Evolutionary conservation across 2,113 vertebrate genomes (phyloP).

Genomic region (Gnathonemus longibarbis): DNA sequence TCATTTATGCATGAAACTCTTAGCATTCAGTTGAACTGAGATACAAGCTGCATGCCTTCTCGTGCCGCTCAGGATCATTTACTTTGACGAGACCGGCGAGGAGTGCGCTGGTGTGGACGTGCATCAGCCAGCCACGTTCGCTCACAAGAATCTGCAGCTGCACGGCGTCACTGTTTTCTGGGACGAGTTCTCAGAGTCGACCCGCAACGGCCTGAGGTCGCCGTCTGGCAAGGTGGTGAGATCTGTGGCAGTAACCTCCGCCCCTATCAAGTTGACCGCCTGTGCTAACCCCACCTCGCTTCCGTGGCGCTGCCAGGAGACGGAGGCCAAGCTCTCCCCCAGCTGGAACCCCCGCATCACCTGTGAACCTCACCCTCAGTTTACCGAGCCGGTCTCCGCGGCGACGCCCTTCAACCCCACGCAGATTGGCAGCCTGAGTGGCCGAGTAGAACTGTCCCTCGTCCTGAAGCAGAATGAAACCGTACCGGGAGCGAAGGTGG

Average conservation of each 20-base stretch:
- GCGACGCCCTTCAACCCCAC: constrained; percentile 74
- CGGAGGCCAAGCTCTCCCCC: constrained; percentile 91
- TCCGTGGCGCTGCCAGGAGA: constrained; percentile 65
- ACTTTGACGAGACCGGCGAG: constrained; percentile 86
- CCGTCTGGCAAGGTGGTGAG: constrained; percentile 77
- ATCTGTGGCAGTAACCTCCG: constrained; percentile 4
- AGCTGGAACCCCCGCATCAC: constrained; percentile 98
- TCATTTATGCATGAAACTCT: background rate
- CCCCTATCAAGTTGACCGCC: background rate
- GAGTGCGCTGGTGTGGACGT: constrained; percentile 82
- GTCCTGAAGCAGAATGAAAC: constrained; percentile 89
- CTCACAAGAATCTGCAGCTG: constrained; percentile 86
- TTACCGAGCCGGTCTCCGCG: constrained; percentile 78
- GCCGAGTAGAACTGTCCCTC: constrained; percentile 79
- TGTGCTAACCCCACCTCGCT: background rate
- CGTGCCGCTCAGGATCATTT: constrained; percentile 69
- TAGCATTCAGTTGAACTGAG: background rate
- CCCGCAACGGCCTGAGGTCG: constrained; percentile 75
- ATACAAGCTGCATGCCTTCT: constrained; percentile 19
- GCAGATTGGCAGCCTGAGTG: constrained; percentile 79
- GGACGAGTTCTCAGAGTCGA: constrained; percentile 87
- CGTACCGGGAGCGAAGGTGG: constrained; percentile 87
- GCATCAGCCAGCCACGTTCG: constrained; percentile 89
- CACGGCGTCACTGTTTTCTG: constrained; percentile 84
- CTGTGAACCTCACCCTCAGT: constrained; percentile 91